Evolutionary conservation across 2,113 vertebrate species (phyloP).

Genomic region (Sturnira hondurensis): DNA sequence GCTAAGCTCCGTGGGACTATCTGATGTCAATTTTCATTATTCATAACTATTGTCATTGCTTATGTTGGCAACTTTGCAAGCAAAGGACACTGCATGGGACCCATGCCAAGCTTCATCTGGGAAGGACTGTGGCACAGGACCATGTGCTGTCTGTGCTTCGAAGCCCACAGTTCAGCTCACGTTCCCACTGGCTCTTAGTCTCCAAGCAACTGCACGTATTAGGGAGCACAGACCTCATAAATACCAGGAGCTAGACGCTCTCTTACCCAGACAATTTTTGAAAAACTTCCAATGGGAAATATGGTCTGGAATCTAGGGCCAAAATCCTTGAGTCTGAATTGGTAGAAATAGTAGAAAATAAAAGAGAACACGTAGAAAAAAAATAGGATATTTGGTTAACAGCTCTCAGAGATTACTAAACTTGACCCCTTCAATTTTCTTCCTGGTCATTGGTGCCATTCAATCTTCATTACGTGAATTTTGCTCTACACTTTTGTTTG

Average conservation of each 20-base stretch:
- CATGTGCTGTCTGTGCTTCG: background rate
- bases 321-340: constrained; percentile 44
- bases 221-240: constrained; percentile 57
- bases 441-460: background rate
- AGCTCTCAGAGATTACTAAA: background rate
- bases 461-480: background rate
- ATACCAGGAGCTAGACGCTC: constrained; percentile 62
- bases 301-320: constrained; percentile 17
- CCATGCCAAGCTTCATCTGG: background rate
- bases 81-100: background rate
- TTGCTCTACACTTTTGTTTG: constrained; percentile 8
- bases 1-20: background rate
- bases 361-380: background rate
- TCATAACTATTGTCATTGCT: background rate
- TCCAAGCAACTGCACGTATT: constrained; percentile 61
- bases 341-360: constrained; percentile 34
- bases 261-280: constrained; percentile 52
- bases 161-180: constrained; percentile 42
- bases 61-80: background rate
- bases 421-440: background rate
- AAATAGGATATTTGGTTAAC: constrained; percentile 17
- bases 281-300: constrained; percentile 56
- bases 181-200: constrained; percentile 30
- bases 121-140: background rate
- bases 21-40: background rate